Conservation (phyloP, 2,888 invertebrate species). For the Conus canariensis region DNA sequence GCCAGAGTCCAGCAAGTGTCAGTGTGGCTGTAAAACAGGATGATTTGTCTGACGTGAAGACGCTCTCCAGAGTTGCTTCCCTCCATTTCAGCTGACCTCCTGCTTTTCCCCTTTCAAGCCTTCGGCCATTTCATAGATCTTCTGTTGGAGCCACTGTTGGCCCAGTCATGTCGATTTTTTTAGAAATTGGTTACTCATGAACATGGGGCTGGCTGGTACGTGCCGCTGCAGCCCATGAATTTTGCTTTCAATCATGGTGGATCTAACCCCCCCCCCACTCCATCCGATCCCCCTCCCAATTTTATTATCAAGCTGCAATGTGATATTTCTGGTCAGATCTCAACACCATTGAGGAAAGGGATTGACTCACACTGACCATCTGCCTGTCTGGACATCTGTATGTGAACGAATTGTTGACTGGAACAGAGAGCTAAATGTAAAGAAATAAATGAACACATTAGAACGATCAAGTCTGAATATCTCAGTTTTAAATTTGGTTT, state of each 20-base stretch:
- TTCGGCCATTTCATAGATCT: background rate
- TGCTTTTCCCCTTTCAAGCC: background rate
- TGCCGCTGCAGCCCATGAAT: background rate
- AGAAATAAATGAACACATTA: too few species aligned
- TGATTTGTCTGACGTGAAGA: constrained; percentile 18
- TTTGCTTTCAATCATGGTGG: background rate
- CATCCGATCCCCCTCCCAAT: too few species aligned
- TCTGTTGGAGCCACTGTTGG: background rate
- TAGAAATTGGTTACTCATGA: background rate
- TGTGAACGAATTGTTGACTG: too few species aligned
- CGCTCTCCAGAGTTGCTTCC: background rate
- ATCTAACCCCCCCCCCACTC: too few species aligned
- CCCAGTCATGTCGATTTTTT: background rate
- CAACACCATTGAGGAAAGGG: too few species aligned
- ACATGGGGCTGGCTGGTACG: background rate
- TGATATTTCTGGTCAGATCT: too few species aligned
- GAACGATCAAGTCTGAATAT: too few species aligned
- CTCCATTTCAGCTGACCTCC: background rate
- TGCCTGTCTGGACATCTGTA: too few species aligned
- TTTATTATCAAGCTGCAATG: too few species aligned
- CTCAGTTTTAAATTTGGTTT: too few species aligned
- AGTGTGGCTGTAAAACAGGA: constrained; percentile 3
- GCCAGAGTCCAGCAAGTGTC: background rate
- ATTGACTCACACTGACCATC: too few species aligned
- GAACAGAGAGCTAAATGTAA: too few species aligned